A percentile compares a stretch with the other conserved stretches of the same genome.
Conservation (phyloP, 1,140 invertebrate genomes). For the Zaprionus taronus region DNA sequence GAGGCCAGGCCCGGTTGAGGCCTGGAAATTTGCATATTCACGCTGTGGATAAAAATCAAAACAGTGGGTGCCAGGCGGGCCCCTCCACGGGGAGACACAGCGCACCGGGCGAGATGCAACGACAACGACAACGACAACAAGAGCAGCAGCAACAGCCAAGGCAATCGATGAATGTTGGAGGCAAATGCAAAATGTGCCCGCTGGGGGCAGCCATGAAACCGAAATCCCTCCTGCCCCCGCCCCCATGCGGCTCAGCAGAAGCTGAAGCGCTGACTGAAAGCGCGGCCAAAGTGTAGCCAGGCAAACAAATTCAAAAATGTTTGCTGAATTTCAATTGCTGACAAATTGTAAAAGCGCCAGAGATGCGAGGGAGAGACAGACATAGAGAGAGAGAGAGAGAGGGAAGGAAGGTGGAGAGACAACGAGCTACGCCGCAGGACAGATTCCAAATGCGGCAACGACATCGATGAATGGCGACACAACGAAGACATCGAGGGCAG, state of each 20-base stretch:
- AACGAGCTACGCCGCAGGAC: conserved; percentile 43
- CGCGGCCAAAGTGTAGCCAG: conserved; percentile 69
- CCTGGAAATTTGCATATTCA: conserved; percentile 76
- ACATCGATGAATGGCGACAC: conserved; percentile 38
- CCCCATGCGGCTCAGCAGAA: neutral
- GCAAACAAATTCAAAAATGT: conserved; percentile 83
- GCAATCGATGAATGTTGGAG: conserved; percentile 53
- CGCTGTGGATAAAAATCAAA: conserved; percentile 81
- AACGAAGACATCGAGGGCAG: conserved; percentile 8
- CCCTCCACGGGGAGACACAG: conserved; percentile 28
- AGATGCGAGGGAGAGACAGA: conserved; percentile 13
- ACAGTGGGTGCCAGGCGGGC: conserved; percentile 63
- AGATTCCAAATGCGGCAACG: conserved; percentile 15
- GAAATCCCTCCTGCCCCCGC: conserved; percentile 3
- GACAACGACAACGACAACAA: conserved; percentile 21
- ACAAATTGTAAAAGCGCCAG: conserved; percentile 67
- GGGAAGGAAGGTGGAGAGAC: conserved; percentile 8
- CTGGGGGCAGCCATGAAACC: conserved; percentile 64
- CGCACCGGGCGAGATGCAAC: conserved; percentile 48
- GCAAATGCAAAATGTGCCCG: conserved; percentile 78
- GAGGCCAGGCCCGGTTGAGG: conserved; percentile 17
- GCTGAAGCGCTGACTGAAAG: conserved; percentile 31
- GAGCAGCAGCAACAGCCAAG: conserved; percentile 15
- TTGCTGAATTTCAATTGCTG: conserved; percentile 82
- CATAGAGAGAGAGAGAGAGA: neutral